phyloP scores from a whole-genome alignment of 2,113 vertebrate species.

The Eira barbara region DNA sequence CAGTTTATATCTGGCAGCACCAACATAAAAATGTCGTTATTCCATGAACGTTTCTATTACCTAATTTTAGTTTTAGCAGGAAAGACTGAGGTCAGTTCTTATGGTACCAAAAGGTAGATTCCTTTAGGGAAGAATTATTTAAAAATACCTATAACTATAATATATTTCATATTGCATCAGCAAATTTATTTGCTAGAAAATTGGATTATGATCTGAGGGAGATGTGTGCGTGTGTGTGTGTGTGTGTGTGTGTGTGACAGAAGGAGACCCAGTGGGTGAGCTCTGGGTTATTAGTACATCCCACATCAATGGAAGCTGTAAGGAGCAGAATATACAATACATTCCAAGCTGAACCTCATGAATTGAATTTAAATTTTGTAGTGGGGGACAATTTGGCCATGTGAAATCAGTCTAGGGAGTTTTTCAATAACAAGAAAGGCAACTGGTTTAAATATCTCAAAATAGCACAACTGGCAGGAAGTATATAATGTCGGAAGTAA shows the following conservation, averaged over 20 bases:
- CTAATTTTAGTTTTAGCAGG: neutral
- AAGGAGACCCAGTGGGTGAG: neutral
- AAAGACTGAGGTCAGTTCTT: neutral
- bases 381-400: neutral
- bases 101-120: neutral
- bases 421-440: neutral
- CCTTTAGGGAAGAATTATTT: neutral
- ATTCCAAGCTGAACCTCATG: neutral
- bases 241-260: neutral
- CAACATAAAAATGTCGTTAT: neutral
- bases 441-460: neutral
- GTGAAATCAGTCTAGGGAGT: neutral
- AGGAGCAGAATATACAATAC: neutral
- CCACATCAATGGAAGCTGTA: neutral
- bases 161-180: neutral
- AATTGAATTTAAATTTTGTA: neutral
- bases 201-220: neutral
- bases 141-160: neutral
- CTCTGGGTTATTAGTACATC: neutral
- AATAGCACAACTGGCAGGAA: neutral
- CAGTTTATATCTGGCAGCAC: neutral
- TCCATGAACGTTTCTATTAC: neutral
- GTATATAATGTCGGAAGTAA: neutral
- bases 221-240: neutral
- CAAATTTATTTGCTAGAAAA: neutral